These are phyloP conservation scores for Eupithecia tripunctaria DNA, from an alignment of 2,888 invertebrate genomes.

Conservation along the genomic window DNA sequence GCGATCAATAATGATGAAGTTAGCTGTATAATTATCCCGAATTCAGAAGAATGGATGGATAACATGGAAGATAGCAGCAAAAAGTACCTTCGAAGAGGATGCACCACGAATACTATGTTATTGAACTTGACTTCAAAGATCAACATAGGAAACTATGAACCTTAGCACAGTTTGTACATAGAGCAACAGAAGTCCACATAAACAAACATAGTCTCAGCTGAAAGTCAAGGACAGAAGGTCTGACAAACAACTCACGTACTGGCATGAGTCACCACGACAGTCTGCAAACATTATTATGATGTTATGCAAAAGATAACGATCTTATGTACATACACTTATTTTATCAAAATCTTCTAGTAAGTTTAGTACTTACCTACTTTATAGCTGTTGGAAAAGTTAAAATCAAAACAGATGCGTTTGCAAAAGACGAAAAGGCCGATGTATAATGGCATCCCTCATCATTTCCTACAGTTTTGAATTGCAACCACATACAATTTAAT, in stretches of 20 bases:
- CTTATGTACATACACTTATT: neutral
- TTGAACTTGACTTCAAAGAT: neutral
- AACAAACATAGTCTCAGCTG: conserved; percentile 3
- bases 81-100: neutral
- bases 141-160: neutral
- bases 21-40: neutral
- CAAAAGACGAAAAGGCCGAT: neutral
- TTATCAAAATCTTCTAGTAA: neutral
- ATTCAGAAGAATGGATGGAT: neutral
- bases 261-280: conserved; percentile 17
- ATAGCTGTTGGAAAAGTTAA: neutral
- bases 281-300: conserved; percentile 19
- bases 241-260: conserved; percentile 6
- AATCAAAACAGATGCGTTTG: neutral
- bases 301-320: conserved; percentile 8
- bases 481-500: neutral
- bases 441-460: no score
- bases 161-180: neutral
- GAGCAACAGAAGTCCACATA: neutral
- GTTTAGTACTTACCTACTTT: neutral
- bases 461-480: neutral
- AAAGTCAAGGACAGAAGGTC: conserved; percentile 16
- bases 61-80: neutral
- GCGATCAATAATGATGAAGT: neutral
- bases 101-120: neutral